phyloP scores from a whole-genome alignment of 2,888 invertebrate genomes.

The Eupithecia inturbata region DNA sequence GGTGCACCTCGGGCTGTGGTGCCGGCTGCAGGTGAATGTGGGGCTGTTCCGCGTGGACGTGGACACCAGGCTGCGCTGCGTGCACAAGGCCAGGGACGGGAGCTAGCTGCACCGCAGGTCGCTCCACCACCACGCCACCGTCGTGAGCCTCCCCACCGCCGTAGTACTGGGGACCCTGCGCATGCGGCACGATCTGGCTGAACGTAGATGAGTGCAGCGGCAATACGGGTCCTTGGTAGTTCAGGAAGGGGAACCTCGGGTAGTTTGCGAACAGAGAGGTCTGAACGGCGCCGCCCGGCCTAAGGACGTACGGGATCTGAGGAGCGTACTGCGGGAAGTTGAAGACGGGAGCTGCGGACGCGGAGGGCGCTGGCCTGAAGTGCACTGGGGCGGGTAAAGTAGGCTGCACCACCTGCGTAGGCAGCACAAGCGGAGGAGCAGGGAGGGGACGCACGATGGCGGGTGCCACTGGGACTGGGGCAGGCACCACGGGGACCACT shows the following conservation, averaged over 20 bases:
- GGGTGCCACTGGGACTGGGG: conserved; percentile 57
- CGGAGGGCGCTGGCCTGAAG: conserved; percentile 56
- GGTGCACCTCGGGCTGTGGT: conserved; percentile 11
- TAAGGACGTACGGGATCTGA: conserved; percentile 69
- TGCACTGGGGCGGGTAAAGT: conserved; percentile 58
- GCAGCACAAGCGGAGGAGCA: conserved; percentile 56
- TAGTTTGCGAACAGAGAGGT: conserved; percentile 76
- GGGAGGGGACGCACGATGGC: conserved; percentile 63
- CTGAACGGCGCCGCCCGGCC: conserved; percentile 77
- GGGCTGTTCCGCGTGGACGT: conserved; percentile 49
- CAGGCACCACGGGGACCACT: conserved; percentile 59
- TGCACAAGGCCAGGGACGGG: conserved; percentile 53
- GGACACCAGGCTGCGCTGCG: conserved; percentile 42
- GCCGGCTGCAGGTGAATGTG: conserved; percentile 44
- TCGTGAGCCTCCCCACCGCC: conserved; percentile 51
- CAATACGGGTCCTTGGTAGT: conserved; percentile 62
- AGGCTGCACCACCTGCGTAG: conserved; percentile 45
- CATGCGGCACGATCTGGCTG: conserved; percentile 61
- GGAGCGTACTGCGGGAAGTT: conserved; percentile 49
- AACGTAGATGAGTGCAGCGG: conserved; percentile 54
- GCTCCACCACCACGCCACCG: conserved; percentile 57
- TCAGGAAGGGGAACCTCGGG: conserved; percentile 73
- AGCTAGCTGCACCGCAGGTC: conserved; percentile 54
- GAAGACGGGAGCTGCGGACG: conserved; percentile 44
- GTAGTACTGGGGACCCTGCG: conserved; percentile 46